Conservation (phyloP, 1,140 invertebrate species). For the Gryllus bimaculatus region DNA sequence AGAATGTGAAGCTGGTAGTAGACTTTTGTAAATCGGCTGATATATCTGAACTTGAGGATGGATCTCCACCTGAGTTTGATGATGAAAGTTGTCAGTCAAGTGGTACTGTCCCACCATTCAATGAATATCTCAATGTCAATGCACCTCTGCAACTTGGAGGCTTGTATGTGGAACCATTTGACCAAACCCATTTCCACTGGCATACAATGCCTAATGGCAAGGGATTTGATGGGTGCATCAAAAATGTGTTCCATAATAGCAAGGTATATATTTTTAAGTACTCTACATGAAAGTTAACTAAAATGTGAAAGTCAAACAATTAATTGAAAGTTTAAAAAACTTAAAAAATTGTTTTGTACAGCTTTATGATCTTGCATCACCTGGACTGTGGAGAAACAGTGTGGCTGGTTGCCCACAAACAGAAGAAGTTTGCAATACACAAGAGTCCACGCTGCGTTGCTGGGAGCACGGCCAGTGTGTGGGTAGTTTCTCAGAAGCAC, state of each 20-base stretch:
- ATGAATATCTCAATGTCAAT: conserved; percentile 94
- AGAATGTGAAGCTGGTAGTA: conserved; percentile 78
- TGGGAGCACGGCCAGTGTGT: conserved; percentile 89
- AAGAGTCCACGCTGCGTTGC: conserved; percentile 70
- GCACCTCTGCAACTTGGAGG: conserved; percentile 85
- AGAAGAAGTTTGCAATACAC: conserved; percentile 75
- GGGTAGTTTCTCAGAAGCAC: conserved; percentile 76
- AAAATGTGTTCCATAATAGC: conserved; percentile 91
- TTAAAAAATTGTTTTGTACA: conserved; percentile 26
- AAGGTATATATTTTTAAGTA: conserved; percentile 40
- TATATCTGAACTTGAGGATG: conserved; percentile 79
- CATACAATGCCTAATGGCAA: conserved; percentile 76
- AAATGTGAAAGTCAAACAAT: too few relatives aligned
- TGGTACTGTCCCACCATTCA: conserved; percentile 84
- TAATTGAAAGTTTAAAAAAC: too few relatives aligned
- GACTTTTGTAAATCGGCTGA: conserved; percentile 83
- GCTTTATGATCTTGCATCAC: conserved; percentile 84
- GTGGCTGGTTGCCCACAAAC: conserved; percentile 81
- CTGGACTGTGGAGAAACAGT: conserved; percentile 73
- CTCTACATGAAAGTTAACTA: too few relatives aligned
- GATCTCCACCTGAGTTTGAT: conserved; percentile 70
- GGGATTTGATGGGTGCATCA: conserved; percentile 90
- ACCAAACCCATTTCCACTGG: conserved; percentile 76
- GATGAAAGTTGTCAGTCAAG: conserved; percentile 78
- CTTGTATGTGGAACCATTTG: conserved; percentile 73